A percentile compares a stretch with the other conserved stretches of the same genome.
These are phyloP conservation scores for Takifugu ocellatus DNA, from an alignment of 2,797 vertebrate genomes.

Conservation along the genomic window DNA sequence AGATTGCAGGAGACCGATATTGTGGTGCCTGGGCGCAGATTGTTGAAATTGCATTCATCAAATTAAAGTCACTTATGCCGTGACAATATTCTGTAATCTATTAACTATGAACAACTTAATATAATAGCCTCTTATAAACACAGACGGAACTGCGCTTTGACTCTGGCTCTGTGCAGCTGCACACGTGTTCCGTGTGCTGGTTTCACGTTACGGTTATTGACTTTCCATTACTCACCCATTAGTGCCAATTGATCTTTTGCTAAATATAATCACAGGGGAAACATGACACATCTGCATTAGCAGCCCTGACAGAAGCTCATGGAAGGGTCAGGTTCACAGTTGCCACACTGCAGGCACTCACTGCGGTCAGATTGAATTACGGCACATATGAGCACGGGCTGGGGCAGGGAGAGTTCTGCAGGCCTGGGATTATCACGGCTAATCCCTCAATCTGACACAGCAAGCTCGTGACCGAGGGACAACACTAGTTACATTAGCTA, in stretches of 20 bases:
- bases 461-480: constrained; percentile 37
- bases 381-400: constrained; percentile 26
- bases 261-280: constrained; percentile 44
- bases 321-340: constrained; percentile 19
- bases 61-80: neutral
- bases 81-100: neutral
- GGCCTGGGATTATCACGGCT: constrained; percentile 62
- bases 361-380: constrained; percentile 31
- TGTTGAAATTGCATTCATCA: constrained; percentile 1
- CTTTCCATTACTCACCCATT: constrained; percentile 50
- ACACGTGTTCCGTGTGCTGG: constrained; percentile 13
- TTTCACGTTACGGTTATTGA: constrained; percentile 48
- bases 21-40: too few relatives aligned
- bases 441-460: constrained; percentile 69
- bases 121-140: too few relatives aligned
- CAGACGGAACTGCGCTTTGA: constrained; percentile 9
- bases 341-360: constrained; percentile 1
- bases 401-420: constrained; percentile 48
- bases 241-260: constrained; percentile 43
- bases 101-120: neutral
- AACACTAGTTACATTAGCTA: constrained; percentile 23
- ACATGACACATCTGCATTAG: constrained; percentile 43
- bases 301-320: constrained; percentile 16
- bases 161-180: constrained; percentile 11
- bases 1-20: neutral